A percentile compares a stretch with the other conserved stretches of the same genome.
Conservation (phyloP, 2,113 vertebrate species). For the Charadrius vociferus region DNA sequence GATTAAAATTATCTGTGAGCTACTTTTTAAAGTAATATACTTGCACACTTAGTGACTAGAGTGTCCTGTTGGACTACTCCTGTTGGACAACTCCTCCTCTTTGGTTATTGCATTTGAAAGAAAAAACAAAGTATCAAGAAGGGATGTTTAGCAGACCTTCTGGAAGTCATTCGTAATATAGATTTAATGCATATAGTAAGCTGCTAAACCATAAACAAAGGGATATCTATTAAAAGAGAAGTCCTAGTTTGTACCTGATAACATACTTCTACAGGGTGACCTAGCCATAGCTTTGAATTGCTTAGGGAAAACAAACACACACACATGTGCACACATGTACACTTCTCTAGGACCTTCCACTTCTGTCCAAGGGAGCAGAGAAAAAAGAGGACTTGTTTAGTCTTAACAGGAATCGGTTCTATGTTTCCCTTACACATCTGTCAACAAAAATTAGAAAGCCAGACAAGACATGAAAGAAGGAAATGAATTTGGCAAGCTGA, state of each 20-base stretch:
- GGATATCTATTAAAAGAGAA: neutral
- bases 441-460: neutral
- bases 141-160: neutral
- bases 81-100: neutral
- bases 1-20: neutral
- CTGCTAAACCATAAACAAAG: neutral
- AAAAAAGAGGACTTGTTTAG: neutral
- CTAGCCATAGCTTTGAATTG: neutral
- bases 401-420: neutral
- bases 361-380: neutral
- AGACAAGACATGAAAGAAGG: neutral
- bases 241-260: neutral
- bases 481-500: neutral
- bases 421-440: neutral
- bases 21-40: neutral
- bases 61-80: neutral
- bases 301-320: neutral
- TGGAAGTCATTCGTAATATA: neutral
- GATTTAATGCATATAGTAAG: neutral
- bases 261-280: neutral
- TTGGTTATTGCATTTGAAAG: neutral
- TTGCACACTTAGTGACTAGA: neutral
- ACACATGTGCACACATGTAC: fast-evolving
- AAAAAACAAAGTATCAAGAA: neutral
- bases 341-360: neutral